These are phyloP conservation scores for Prionchulus punctatus DNA, from an alignment of 2,888 invertebrate genomes.

Conservation along the genomic window DNA sequence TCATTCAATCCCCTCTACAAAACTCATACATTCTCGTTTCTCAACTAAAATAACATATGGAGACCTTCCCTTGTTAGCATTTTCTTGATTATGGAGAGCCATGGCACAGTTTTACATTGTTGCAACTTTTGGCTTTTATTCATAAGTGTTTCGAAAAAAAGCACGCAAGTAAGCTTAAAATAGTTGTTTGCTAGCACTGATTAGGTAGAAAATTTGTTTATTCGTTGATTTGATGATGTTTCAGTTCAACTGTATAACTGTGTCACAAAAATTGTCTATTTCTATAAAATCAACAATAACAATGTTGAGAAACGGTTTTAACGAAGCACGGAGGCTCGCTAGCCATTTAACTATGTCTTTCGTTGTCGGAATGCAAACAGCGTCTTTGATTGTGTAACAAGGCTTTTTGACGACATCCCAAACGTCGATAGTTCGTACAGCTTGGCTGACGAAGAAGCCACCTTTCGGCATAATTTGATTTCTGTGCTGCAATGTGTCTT, in stretches of 20 bases:
- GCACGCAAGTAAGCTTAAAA: too few relatives aligned
- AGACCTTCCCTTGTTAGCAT: too few relatives aligned
- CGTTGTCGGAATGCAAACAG: conserved; percentile 34
- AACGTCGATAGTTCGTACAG: conserved; percentile 50
- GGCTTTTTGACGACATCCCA: conserved; percentile 24
- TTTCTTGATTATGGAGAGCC: too few relatives aligned
- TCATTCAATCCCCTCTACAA: too few relatives aligned
- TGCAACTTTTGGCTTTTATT: too few relatives aligned
- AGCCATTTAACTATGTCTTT: conserved; percentile 34
- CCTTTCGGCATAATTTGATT: not conserved
- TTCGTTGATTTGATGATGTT: too few relatives aligned
- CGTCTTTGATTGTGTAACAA: conserved; percentile 33
- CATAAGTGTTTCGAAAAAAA: too few relatives aligned
- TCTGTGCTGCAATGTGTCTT: conserved; percentile 44
- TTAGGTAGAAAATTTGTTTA: too few relatives aligned
- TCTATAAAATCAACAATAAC: conserved; percentile 64
- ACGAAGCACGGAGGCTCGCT: conserved; percentile 24
- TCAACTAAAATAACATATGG: too few relatives aligned
- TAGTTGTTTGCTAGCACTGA: too few relatives aligned
- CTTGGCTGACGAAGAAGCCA: conserved; percentile 43
- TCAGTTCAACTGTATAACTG: conserved; percentile 24
- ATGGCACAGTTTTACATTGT: too few relatives aligned
- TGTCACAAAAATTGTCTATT: conserved; percentile 19
- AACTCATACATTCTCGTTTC: too few relatives aligned
- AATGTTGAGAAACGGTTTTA: conserved; percentile 47